Base-by-base conservation (phyloP, 2,113 vertebrate genomes). In the Toxotes chatareus region DNA sequence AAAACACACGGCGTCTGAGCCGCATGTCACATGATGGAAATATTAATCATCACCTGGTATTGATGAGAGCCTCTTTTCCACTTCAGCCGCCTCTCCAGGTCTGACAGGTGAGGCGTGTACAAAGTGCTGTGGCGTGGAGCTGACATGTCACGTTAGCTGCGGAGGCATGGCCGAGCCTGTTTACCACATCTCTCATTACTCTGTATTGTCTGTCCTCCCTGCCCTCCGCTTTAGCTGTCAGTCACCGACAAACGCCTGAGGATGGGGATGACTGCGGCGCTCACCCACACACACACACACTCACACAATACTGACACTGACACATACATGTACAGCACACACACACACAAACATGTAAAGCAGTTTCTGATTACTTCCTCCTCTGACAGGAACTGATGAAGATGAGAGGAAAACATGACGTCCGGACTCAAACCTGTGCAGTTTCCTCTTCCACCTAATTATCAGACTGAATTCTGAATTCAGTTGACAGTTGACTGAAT, bases 221-320 rank as follows among this genome's bases (percentile, higher is more conserved):
- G 56, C 53, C 49, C 83, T 65, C 75, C 57, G 62, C 78, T 87
- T 82, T 73, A 91, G 57, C 86, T 89, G 92, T 91, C 89, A 89
- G 1, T 88, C 87, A 90, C 34, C n/a, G 66, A 46, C 72, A 46
- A 46, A 78, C 19, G 56, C 85, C 85, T 10, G 32, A 60, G 79
- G 79, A 84, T 8, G 84, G 64, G 61, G 36, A 46, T 8, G 72
- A 53, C 47, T 65, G 60, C 34, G 4, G 32, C 44, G 3, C 61
- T 73, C 61, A 83, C 66, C 64, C 63, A 59, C 47, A 49, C 47
- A 49, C 51, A 55, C 32, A 47, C 53, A 57, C 44, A 38, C 4
- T 59, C n/a, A 40, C 17, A 27, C 27, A 27, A 27, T 27, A 27
- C 27, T 27, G 27, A 27, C 27, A 27, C 27, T 36, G 38, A 32